Conservation (phyloP, 2,888 invertebrate genomes). For the Campaea margaritaria region DNA sequence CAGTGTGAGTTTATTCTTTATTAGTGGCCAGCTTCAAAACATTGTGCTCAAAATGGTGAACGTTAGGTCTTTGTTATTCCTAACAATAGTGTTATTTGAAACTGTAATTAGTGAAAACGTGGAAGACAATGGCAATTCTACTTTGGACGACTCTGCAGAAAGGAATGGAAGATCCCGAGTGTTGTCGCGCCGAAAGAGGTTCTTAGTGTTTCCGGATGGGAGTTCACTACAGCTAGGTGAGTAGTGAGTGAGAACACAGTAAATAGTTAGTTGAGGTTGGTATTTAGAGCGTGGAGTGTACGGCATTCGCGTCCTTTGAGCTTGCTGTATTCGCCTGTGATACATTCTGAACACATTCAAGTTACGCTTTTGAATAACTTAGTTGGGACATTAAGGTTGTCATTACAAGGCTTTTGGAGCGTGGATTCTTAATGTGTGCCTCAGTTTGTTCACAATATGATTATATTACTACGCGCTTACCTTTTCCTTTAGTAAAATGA, state of each 20-base stretch:
- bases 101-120: slow-evolving; percentile 54
- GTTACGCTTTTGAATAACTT: slow-evolving; percentile 37
- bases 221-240: slow-evolving; percentile 86
- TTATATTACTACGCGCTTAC: not conserved
- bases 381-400: slow-evolving; percentile 20
- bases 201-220: slow-evolving; percentile 86
- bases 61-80: slow-evolving; percentile 21
- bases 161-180: slow-evolving; percentile 57
- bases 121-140: slow-evolving; percentile 52
- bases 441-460: not conserved
- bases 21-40: slow-evolving; percentile 26
- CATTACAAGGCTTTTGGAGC: slow-evolving; percentile 25
- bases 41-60: slow-evolving; percentile 28
- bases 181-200: slow-evolving; percentile 85
- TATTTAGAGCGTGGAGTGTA: slow-evolving; percentile 40
- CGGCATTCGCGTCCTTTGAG: slow-evolving; percentile 40
- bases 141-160: slow-evolving; percentile 50
- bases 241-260: slow-evolving; percentile 41
- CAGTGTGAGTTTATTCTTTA: slow-evolving; percentile 9
- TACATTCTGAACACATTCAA: slow-evolving; percentile 39
- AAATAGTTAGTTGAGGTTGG: slow-evolving; percentile 45
- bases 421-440: slow-evolving; percentile 13
- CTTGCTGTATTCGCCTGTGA: slow-evolving; percentile 31
- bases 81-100: slow-evolving; percentile 39
- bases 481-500: not conserved